phyloP scores from a whole-genome alignment of 2,113 vertebrate species.

The Phaethon lepturus region DNA sequence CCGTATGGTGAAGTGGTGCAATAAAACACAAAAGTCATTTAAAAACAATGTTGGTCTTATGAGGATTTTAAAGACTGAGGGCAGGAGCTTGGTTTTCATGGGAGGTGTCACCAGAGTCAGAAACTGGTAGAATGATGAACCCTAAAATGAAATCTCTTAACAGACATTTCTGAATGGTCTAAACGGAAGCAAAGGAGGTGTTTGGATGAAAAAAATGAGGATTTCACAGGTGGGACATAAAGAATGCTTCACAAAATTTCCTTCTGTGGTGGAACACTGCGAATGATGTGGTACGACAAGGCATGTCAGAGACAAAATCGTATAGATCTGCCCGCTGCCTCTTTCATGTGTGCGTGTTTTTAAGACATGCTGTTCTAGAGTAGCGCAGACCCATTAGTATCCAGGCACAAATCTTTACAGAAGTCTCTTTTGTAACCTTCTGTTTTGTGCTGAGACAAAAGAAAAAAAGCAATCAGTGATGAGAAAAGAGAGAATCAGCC shows the following conservation, averaged over 20 bases:
- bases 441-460: conserved; percentile 30
- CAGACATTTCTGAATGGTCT: background rate
- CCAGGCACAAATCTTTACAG: background rate
- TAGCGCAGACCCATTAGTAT: background rate
- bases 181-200: background rate
- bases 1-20: background rate
- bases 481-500: conserved; percentile 48
- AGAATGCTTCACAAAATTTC: background rate
- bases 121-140: background rate
- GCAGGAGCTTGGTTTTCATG: background rate
- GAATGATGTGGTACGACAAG: background rate
- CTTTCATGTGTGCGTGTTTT: background rate
- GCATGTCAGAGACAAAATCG: background rate
- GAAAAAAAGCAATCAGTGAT: conserved; percentile 18
- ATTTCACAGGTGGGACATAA: background rate
- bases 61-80: background rate
- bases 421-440: conserved; percentile 12
- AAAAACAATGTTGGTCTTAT: background rate
- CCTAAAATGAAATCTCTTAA: background rate
- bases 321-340: background rate
- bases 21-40: background rate
- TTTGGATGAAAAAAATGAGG: background rate
- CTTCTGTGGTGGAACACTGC: background rate
- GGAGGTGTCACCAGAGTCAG: background rate
- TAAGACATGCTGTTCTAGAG: background rate